Evolutionary conservation across 2,113 vertebrate genomes (phyloP).

Genomic region (Caranx ignobilis): DNA sequence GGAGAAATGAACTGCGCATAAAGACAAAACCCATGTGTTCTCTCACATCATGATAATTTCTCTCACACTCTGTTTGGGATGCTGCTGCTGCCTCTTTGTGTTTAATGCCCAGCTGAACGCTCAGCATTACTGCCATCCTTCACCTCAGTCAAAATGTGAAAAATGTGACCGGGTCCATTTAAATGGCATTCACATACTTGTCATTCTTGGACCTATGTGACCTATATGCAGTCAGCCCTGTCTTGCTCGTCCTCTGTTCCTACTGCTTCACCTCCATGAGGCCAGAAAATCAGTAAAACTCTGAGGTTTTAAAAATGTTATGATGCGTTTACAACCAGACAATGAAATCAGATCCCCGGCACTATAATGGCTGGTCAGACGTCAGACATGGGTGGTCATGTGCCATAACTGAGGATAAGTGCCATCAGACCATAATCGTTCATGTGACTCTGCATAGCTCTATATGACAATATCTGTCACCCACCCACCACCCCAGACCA

Average conservation of each 20-base stretch:
- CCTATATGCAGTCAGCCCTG: not conserved
- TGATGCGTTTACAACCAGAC: too few species aligned
- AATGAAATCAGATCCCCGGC: not conserved
- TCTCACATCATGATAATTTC: too few species aligned
- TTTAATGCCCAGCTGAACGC: conserved; percentile 62
- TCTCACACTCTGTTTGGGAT: conserved; percentile 8
- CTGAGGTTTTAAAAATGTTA: too few species aligned
- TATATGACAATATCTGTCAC: too few species aligned
- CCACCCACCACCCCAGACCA: too few species aligned
- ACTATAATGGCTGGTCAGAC: not conserved
- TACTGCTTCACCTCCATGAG: conserved; percentile 18
- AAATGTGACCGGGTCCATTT: conserved; percentile 52
- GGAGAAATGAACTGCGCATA: too few species aligned
- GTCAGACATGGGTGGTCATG: not conserved
- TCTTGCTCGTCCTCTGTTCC: not conserved
- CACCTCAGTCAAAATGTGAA: conserved; percentile 48
- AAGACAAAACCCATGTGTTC: too few species aligned
- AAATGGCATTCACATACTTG: conserved; percentile 41
- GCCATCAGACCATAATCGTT: too few species aligned
- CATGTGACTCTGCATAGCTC: too few species aligned
- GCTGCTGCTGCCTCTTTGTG: conserved; percentile 24
- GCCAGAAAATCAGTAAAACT: not conserved
- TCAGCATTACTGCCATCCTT: conserved; percentile 58
- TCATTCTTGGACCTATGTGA: conserved; percentile 47
- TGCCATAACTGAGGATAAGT: not conserved